Percentiles rank a stretch among this genome's conserved stretches.
These are phyloP conservation scores for Iphiclides podalirius DNA, from an alignment of 2,888 invertebrate genomes.

Conservation along the genomic window DNA sequence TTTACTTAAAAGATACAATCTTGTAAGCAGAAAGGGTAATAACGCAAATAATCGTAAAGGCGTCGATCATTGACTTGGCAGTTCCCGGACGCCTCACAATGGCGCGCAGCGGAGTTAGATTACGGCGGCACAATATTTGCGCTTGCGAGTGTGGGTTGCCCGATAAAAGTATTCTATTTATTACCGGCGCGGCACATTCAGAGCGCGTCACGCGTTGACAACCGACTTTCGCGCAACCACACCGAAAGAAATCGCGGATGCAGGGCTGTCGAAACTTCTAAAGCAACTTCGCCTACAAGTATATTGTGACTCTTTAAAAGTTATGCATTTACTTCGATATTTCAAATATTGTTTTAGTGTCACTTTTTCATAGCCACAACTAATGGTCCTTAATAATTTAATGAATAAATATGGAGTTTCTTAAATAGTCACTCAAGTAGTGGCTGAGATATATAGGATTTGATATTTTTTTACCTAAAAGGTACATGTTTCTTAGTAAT, in stretches of 20 bases:
- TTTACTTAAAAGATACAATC: too few relatives aligned
- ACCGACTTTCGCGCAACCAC: conserved; percentile 58
- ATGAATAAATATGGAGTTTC: too few relatives aligned
- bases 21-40: conserved; percentile 9
- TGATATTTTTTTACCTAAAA: too few relatives aligned
- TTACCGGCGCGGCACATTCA: conserved; percentile 68
- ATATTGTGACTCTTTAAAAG: too few relatives aligned
- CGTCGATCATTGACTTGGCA: conserved; percentile 32
- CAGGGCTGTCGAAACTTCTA: conserved; percentile 42
- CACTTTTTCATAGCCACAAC: too few relatives aligned
- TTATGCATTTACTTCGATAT: too few relatives aligned
- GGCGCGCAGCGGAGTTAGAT: conserved; percentile 41
- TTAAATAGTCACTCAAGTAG: too few relatives aligned
- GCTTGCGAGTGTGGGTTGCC: conserved; percentile 56
- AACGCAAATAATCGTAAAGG: conserved; percentile 12
- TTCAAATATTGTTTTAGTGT: too few relatives aligned
- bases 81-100: conserved; percentile 33
- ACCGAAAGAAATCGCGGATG: conserved; percentile 33
- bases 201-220: conserved; percentile 72
- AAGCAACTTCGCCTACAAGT: too few relatives aligned
- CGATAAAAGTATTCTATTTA: conserved; percentile 80
- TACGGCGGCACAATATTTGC: conserved; percentile 66
- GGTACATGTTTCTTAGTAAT: too few relatives aligned
- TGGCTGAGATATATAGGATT: too few relatives aligned
- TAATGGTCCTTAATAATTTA: too few relatives aligned